Evolutionary conservation across 2,797 vertebrate genomes (phyloP), one percentile per base, ranked within the genome.

Genomic region (Otolemur crassicaudatus): DNA sequence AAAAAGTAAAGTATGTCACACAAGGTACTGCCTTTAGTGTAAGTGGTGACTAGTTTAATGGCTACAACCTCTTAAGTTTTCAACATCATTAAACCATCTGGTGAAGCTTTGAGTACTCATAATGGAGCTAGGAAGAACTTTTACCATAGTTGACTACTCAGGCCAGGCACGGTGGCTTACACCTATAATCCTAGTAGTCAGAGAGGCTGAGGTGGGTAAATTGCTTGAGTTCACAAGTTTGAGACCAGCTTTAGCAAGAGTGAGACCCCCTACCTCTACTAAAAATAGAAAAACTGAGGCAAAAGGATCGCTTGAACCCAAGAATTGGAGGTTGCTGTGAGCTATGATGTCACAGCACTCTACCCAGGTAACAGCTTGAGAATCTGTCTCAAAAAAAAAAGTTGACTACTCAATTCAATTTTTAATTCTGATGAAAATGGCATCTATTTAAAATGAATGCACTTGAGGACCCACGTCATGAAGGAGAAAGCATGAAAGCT

Each of bases 341-440:
- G 49, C 49, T 49, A 49, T 14, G 49, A 49, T 49, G 49, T 4
- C 13, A 49, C 49, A 49, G 49, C 13, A 14, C 49, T 49, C 11
- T 49, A 49, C 46, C 46, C 12, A 13, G 46, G 12, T 49, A 12
- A 49, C 12, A 49, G 12, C 49, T 49, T 49, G 49, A 49, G 49
- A 49, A 13, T 49, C 46, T 49, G 49, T 49, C 49, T 49, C 13
- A 49, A 49, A 37, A 86, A 81, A 93, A 90, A 53, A 43, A 43
- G 40, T 56, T 95, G 92, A 56, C 22, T 49, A 63, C 14, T 93
- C 65, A 58, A 20, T 81, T 91, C 84, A 27, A 91, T 73, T 94
- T 93, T 67, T 84, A 92, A 89, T 95, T 85, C 46, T 85, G 70
- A 90, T 94, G 79, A 85, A 96, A 94, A 87, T 63, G 56, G 37